A percentile compares a stretch with the other conserved stretches of the same genome.
Conservation (phyloP, 2,797 vertebrate species). For the Botia almorhae region DNA sequence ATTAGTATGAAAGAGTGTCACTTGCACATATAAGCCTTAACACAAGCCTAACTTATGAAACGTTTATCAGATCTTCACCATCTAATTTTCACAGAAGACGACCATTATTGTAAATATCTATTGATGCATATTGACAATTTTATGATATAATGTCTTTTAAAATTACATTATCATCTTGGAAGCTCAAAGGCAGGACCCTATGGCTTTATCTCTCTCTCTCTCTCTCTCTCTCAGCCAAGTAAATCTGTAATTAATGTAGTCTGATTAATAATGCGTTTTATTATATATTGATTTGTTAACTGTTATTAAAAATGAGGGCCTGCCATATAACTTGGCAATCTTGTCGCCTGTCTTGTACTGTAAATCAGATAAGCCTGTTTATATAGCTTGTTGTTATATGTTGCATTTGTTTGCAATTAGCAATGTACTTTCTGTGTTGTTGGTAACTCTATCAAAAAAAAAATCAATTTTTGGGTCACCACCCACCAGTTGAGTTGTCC, state of each 20-base stretch:
- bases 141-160: not conserved
- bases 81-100: not conserved
- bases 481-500: not conserved
- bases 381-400: too few species aligned
- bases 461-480: not conserved
- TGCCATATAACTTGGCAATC: too few species aligned
- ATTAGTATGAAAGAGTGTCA: not conserved
- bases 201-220: not conserved
- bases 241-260: not conserved
- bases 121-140: not conserved
- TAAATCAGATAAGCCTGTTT: too few species aligned
- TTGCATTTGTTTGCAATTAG: not conserved
- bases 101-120: not conserved
- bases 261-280: not conserved
- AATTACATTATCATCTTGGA: not conserved
- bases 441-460: not conserved
- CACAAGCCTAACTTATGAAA: not conserved
- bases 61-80: not conserved
- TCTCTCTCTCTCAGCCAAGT: not conserved
- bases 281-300: too few species aligned
- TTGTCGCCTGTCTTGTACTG: too few species aligned
- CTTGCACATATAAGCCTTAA: not conserved
- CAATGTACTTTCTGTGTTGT: not conserved
- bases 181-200: not conserved
- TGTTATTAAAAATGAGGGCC: too few species aligned